These are phyloP conservation scores for Panthera uncia DNA, from an alignment of 2,113 vertebrate genomes.

Conservation along the genomic window DNA sequence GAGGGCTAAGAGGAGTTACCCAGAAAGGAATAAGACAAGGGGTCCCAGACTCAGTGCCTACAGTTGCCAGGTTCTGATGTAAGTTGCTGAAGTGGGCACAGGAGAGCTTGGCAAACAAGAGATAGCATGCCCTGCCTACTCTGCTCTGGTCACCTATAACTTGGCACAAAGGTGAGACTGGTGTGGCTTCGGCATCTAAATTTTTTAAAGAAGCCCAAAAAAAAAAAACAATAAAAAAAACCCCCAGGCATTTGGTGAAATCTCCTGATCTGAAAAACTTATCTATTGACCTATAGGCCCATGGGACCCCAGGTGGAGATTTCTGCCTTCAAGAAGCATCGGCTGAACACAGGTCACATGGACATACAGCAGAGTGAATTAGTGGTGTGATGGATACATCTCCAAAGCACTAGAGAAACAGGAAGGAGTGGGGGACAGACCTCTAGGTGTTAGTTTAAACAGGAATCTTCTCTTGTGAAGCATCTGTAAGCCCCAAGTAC, in stretches of 20 bases:
- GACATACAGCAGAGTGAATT: not conserved
- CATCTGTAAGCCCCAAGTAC: too few relatives aligned
- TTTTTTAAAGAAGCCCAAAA: not conserved
- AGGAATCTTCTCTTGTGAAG: fast-evolving
- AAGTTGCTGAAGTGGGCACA: too few relatives aligned
- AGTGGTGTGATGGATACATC: not conserved
- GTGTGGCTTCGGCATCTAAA: not conserved
- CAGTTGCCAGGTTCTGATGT: not conserved
- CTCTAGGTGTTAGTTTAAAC: fast-evolving
- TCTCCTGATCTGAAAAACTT: not conserved
- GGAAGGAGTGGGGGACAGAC: not conserved
- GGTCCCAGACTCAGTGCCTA: not conserved
- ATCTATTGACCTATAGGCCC: not conserved
- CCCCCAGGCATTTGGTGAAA: not conserved
- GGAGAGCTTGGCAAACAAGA: not conserved
- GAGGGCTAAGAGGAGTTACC: not conserved
- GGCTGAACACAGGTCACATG: not conserved
- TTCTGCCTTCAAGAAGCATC: not conserved
- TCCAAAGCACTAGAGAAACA: not conserved
- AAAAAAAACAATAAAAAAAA: not conserved
- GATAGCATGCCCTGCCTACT: fast-evolving
- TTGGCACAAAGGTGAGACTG: not conserved
- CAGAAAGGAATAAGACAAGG: not conserved
- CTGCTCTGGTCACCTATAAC: not conserved
- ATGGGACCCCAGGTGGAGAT: fast-evolving